A percentile compares a stretch with the other conserved stretches of the same genome.
These are phyloP conservation scores for Junonia oenone DNA, from an alignment of 2,888 invertebrate genomes.

Conservation along the genomic window DNA sequence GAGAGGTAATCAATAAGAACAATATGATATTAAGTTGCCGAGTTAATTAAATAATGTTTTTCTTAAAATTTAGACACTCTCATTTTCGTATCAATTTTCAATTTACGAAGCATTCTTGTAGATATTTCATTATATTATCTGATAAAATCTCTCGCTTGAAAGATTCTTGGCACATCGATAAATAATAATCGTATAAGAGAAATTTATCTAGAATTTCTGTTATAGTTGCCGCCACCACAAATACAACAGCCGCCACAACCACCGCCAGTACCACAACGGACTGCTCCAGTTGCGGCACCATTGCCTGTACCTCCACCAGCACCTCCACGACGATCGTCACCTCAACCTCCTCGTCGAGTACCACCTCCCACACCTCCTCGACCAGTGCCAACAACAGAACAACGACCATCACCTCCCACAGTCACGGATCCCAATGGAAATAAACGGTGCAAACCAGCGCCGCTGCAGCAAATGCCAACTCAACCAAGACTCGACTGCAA, in stretches of 20 bases:
- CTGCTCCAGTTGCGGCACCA: conserved; percentile 46
- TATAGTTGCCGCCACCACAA: conserved; percentile 47
- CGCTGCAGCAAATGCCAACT: conserved; percentile 35
- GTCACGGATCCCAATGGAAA: conserved; percentile 56
- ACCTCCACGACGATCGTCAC: conserved; percentile 54
- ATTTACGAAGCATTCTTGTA: background rate
- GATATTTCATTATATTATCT: background rate
- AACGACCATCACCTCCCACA: conserved; percentile 41
- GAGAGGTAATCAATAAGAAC: conserved; percentile 14
- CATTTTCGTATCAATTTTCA: background rate
- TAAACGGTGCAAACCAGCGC: conserved; percentile 38
- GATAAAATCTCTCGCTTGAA: background rate
- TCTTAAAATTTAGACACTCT: conserved; percentile 3
- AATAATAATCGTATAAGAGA: background rate
- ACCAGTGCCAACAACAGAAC: conserved; percentile 41
- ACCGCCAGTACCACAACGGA: conserved; percentile 62
- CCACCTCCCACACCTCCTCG: conserved; percentile 67
- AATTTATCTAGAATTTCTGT: background rate
- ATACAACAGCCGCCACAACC: conserved; percentile 55
- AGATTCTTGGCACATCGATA: background rate
- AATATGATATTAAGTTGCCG: conserved; percentile 10
- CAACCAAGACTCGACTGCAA: conserved; percentile 60
- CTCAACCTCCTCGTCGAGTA: conserved; percentile 61
- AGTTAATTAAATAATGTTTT: background rate
- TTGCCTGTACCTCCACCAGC: conserved; percentile 60